Evolutionary conservation across 2,888 invertebrate genomes (phyloP), one percentile per base, ranked within the genome.

Genomic region (Tetragnatha montana): DNA sequence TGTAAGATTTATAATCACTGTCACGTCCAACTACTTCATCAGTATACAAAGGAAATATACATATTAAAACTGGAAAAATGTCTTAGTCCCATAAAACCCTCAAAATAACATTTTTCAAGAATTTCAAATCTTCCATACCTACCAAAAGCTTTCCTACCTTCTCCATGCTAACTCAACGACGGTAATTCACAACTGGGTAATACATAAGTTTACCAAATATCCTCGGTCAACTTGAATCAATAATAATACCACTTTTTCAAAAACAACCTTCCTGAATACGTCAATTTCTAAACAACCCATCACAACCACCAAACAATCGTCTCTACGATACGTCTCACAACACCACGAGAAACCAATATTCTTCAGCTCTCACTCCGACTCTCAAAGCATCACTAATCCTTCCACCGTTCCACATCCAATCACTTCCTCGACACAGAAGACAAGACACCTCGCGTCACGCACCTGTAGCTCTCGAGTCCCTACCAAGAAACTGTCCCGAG

Each of bases 381-480:
- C 60, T 60, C 14, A 60, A 60, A 60, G 14, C 17, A 17, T 10
- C 60, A 60, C 60, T 14, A 60, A 60, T 60, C 14, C 3, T 68
- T n/a, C 71, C 10, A 50, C n/a, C 35, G 49, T 21, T 74, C 68
- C 74, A 82, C 35, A 69, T 22, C 35, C 60, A 6, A 10, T 50
- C 51, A 60, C 80, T 86, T 74, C 80, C 73, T 35, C 35, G 35
- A 35, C 35, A 35, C 35, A 35, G 35, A 35, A 35, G 35, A 35
- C 35, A 35, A 75, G 50, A n/a, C 69, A 50, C 6, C 0, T n/a
- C n/a, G n/a, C 81, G 81, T 88, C 87, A 88, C 51, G 87, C 82
- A 88, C 87, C 87, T 88, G 87, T 88, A 70, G 87, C 68, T 81
- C n/a, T 19, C 69, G 19, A 68, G 76, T 47, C 49, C 68, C 60